Conservation (phyloP, 2,113 vertebrate genomes). For the Podarcis muralis region DNA sequence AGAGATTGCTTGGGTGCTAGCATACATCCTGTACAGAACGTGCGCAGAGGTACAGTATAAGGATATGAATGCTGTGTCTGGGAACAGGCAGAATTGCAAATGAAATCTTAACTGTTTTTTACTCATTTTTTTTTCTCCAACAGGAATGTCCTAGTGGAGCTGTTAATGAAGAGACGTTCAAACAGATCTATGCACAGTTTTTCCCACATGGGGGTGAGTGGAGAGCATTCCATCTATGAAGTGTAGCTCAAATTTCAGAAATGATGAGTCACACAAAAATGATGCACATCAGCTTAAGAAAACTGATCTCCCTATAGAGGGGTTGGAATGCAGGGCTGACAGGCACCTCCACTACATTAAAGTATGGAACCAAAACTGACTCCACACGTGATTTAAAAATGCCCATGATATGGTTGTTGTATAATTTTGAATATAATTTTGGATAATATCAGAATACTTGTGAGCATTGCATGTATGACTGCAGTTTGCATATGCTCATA, state of each 20-base stretch:
- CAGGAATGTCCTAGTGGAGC: slow-evolving; percentile 96
- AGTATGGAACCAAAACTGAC: neutral
- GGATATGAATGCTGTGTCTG: neutral
- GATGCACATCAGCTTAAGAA: neutral
- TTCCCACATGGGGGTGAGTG: slow-evolving; percentile 95
- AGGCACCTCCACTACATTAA: neutral
- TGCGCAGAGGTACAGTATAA: neutral
- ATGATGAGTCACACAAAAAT: neutral
- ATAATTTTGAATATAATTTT: neutral
- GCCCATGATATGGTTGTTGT: neutral
- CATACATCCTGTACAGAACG: neutral
- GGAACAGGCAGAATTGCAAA: slow-evolving; percentile 38
- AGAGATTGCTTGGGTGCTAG: slow-evolving; percentile 32
- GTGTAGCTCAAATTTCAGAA: neutral
- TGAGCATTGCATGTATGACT: neutral
- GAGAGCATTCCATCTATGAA: neutral
- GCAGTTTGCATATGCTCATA: neutral
- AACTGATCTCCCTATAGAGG: neutral
- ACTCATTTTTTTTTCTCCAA: slow-evolving; percentile 11
- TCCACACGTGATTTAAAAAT: neutral
- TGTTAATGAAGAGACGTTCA: slow-evolving; percentile 96
- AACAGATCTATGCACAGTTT: slow-evolving; percentile 97
- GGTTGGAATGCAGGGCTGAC: neutral
- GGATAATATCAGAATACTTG: neutral
- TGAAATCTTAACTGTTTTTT: slow-evolving; percentile 7